Percentiles rank a stretch among this genome's conserved stretches.
Conservation (phyloP, 2,797 vertebrate species). For the Enteromius anoplus region DNA sequence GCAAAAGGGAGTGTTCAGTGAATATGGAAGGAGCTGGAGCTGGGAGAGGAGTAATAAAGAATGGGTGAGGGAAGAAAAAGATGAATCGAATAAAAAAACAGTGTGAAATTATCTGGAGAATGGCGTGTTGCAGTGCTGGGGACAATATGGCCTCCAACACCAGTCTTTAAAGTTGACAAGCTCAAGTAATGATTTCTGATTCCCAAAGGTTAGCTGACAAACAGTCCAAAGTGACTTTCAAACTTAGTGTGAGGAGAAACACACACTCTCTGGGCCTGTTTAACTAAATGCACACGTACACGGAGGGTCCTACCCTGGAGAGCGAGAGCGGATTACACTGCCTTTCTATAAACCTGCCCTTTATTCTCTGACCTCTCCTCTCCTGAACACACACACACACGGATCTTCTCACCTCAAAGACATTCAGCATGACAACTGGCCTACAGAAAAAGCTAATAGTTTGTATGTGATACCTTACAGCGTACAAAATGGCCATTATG, state of each 20-base stretch:
- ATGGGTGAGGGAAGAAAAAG: constrained; percentile 7
- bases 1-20: background rate
- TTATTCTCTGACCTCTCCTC: constrained; percentile 64
- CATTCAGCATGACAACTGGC: constrained; percentile 43
- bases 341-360: constrained; percentile 58
- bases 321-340: constrained; percentile 60
- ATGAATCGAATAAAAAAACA: background rate
- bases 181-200: constrained; percentile 61
- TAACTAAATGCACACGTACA: constrained; percentile 54
- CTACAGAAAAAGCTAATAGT: constrained; percentile 26
- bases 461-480: background rate
- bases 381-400: constrained; percentile 23
- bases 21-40: constrained; percentile 22
- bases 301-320: constrained; percentile 50
- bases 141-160: constrained; percentile 48
- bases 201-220: constrained; percentile 55
- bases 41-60: constrained; percentile 1
- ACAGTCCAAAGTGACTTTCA: constrained; percentile 63
- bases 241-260: constrained; percentile 43
- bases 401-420: constrained; percentile 50
- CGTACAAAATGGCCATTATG: background rate
- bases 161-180: constrained; percentile 54
- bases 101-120: constrained; percentile 21
- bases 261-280: constrained; percentile 47
- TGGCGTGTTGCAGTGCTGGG: constrained; percentile 7